These are phyloP conservation scores for Periplaneta americana DNA, from an alignment of 1,140 invertebrate species.

Conservation along the genomic window DNA sequence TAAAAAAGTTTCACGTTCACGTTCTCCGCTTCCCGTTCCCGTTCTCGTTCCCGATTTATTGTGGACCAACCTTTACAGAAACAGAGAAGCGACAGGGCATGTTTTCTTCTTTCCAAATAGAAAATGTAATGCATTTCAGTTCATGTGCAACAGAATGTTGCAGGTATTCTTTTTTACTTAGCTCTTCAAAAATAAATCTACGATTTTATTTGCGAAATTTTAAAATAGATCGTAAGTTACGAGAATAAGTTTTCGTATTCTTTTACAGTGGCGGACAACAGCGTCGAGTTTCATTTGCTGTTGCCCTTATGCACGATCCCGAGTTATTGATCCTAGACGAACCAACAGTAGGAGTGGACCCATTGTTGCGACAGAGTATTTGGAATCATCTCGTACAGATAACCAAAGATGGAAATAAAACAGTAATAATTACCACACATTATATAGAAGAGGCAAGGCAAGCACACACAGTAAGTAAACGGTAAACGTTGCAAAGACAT, in stretches of 20 bases:
- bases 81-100: too few relatives aligned
- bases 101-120: too few relatives aligned
- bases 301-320: conserved; percentile 88
- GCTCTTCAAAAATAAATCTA: too few relatives aligned
- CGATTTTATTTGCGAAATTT: too few relatives aligned
- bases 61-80: too few relatives aligned
- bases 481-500: not conserved
- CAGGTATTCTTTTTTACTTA: too few relatives aligned
- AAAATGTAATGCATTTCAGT: too few relatives aligned
- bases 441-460: conserved; percentile 90
- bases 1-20: too few relatives aligned
- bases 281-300: conserved; percentile 85
- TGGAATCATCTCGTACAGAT: conserved; percentile 88
- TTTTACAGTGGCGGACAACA: conserved; percentile 82
- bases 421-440: conserved; percentile 91
- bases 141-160: too few relatives aligned
- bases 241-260: not conserved
- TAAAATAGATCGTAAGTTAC: too few relatives aligned
- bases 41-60: too few relatives aligned
- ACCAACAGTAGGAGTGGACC: conserved; percentile 91
- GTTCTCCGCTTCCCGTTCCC: too few relatives aligned
- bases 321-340: conserved; percentile 91
- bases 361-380: conserved; percentile 82
- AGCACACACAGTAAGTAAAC: conserved; percentile 69
- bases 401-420: conserved; percentile 73